phyloP scores from a whole-genome alignment of 2,113 vertebrate species.

The Sitta europaea region DNA sequence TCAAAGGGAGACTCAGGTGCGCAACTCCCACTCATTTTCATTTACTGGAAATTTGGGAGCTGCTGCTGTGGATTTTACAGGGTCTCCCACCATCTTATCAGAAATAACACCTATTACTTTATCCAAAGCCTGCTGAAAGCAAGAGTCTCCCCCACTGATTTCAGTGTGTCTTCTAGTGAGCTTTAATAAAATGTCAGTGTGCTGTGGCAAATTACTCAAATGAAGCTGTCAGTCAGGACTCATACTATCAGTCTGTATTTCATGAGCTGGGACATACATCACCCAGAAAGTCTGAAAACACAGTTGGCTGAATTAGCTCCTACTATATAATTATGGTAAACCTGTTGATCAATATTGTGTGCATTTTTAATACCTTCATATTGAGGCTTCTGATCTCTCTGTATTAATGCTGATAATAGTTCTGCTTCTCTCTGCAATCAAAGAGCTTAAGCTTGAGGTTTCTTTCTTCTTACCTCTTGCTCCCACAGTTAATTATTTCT shows the following conservation, averaged over 20 bases:
- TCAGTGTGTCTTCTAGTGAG: not conserved
- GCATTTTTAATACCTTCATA: slow-evolving; percentile 26
- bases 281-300: not conserved
- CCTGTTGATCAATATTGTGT: slow-evolving; percentile 1
- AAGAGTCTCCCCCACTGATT: not conserved
- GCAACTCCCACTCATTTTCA: not conserved
- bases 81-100: not conserved
- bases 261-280: not conserved
- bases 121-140: not conserved
- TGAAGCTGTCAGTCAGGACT: slow-evolving; percentile 18
- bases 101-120: not conserved
- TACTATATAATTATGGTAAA: not conserved
- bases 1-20: not conserved
- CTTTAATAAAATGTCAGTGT: not conserved
- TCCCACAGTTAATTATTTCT: slow-evolving; percentile 33
- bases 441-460: not conserved
- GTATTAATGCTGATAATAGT: slow-evolving; percentile 13
- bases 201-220: not conserved
- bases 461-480: not conserved
- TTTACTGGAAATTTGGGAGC: not conserved
- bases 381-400: not conserved
- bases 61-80: not conserved
- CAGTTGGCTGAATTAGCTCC: not conserved
- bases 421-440: slow-evolving; percentile 30
- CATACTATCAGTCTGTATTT: not conserved